Percentiles rank a stretch among this genome's conserved stretches.
Conservation (phyloP, 2,113 vertebrate species). For the Bostrychus sinensis region DNA sequence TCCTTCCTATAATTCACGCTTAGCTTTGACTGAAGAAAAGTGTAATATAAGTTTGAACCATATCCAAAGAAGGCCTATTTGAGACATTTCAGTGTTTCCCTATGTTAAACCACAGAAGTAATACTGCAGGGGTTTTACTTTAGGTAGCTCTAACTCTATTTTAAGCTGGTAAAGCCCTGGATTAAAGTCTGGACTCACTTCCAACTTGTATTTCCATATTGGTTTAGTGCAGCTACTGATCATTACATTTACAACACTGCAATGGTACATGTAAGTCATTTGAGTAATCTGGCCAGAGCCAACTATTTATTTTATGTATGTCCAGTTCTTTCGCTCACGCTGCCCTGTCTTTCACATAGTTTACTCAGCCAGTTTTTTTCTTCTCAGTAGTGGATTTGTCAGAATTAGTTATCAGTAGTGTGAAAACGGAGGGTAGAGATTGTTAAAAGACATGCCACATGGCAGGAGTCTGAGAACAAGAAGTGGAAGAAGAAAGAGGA, state of each 20-base stretch:
- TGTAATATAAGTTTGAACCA: not conserved
- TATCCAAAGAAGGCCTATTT: not conserved
- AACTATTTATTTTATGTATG: slow-evolving; percentile 62
- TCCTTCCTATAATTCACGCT: slow-evolving; percentile 43
- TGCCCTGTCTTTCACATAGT: slow-evolving; percentile 61
- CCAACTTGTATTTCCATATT: not conserved
- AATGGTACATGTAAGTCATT: slow-evolving; percentile 10
- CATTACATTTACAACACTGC: slow-evolving; percentile 7
- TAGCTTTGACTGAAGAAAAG: not conserved
- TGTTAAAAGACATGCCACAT: slow-evolving; percentile 50
- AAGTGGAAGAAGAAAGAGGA: slow-evolving; percentile 22
- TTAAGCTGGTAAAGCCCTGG: slow-evolving; percentile 31
- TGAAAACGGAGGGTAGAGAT: slow-evolving; percentile 34
- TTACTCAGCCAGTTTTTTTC: slow-evolving; percentile 71
- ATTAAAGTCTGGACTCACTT: slow-evolving; percentile 27
- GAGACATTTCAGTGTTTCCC: not conserved
- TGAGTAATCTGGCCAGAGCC: slow-evolving; percentile 47
- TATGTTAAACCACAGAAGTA: slow-evolving; percentile 18
- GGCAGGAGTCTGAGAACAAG: slow-evolving; percentile 49
- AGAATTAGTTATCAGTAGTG: slow-evolving; percentile 26
- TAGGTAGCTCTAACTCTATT: slow-evolving; percentile 15
- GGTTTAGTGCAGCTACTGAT: slow-evolving; percentile 27
- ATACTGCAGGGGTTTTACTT: slow-evolving; percentile 17
- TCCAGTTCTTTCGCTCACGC: slow-evolving; percentile 51
- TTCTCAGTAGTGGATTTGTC: slow-evolving; percentile 32